These are phyloP conservation scores for Choristoneura rosaceana DNA, from an alignment of 2,888 invertebrate genomes.

Conservation along the genomic window DNA sequence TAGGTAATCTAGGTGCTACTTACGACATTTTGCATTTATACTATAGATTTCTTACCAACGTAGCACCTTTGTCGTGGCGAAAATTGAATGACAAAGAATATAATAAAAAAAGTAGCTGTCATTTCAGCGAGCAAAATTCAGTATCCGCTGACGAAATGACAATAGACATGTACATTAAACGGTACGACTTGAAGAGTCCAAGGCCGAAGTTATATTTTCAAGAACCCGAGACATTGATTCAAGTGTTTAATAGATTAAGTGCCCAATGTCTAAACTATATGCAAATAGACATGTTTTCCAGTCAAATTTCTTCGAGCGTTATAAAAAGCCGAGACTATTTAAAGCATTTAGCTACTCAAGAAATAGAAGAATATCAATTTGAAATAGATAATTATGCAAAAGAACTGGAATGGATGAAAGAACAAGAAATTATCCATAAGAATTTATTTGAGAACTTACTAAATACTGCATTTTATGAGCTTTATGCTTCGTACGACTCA, in stretches of 20 bases:
- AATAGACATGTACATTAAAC: not conserved
- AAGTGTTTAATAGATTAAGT: constrained; percentile 47
- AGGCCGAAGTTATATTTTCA: constrained; percentile 49
- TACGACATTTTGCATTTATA: constrained; percentile 52
- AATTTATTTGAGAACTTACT: constrained; percentile 50
- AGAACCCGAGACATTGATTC: constrained; percentile 49
- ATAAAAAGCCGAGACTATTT: constrained; percentile 45
- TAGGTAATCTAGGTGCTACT: constrained; percentile 46
- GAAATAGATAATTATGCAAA: constrained; percentile 43
- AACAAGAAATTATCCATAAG: constrained; percentile 49
- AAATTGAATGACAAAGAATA: constrained; percentile 41
- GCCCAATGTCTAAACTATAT: constrained; percentile 56
- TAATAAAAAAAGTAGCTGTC: constrained; percentile 2
- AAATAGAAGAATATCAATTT: constrained; percentile 45
- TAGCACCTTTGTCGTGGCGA: constrained; percentile 51
- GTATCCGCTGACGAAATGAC: not conserved
- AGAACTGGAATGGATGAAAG: constrained; percentile 48
- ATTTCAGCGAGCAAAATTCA: not conserved
- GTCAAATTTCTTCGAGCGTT: constrained; percentile 44
- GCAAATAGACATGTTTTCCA: constrained; percentile 48
- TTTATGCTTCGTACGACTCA: constrained; percentile 52
- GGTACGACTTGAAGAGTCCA: constrained; percentile 3
- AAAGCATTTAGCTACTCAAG: constrained; percentile 42
- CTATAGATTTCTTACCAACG: constrained; percentile 50
- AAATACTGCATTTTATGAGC: constrained; percentile 49